Evolutionary conservation across 2,797 vertebrate genomes (phyloP).

Genomic region (Smutsia gigantea): DNA sequence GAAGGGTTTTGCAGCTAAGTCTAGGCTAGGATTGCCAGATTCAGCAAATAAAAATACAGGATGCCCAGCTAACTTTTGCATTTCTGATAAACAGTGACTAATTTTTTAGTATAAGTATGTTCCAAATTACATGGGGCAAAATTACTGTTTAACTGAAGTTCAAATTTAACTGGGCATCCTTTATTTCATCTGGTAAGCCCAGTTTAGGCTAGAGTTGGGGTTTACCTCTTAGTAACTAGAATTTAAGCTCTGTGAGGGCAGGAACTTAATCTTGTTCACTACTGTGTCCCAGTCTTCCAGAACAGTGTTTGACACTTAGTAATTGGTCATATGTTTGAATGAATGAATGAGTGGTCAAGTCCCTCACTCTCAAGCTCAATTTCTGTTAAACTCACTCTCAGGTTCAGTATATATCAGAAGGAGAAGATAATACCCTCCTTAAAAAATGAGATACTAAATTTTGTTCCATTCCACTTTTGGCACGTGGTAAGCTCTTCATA

Average conservation of each 20-base stretch:
- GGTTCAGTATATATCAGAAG: slow-evolving; percentile 7
- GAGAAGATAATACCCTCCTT: slow-evolving; percentile 2
- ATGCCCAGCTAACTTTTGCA: not conserved
- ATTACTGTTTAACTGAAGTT: slow-evolving; percentile 37
- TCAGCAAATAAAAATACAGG: slow-evolving; percentile 31
- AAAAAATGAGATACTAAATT: not conserved
- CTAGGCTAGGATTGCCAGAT: not conserved
- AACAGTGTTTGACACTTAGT: not conserved
- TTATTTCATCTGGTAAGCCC: not conserved
- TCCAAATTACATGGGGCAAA: not conserved
- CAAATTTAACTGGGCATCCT: slow-evolving; percentile 24
- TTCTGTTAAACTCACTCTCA: not conserved
- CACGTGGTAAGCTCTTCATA: not conserved
- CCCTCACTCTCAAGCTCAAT: not conserved
- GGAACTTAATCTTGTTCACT: not conserved
- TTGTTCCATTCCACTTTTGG: not conserved
- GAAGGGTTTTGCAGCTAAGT: not conserved
- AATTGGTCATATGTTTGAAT: not conserved
- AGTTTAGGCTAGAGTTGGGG: not conserved
- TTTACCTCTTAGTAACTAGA: not conserved
- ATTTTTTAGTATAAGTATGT: not conserved
- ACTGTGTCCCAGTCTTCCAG: not conserved
- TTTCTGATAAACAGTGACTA: not conserved
- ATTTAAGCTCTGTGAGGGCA: not conserved
- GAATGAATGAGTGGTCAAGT: not conserved